Evolutionary conservation across 2,888 invertebrate species (phyloP), one percentile per base, ranked within the genome.

Genomic region (Polyommatus iphigenia): DNA sequence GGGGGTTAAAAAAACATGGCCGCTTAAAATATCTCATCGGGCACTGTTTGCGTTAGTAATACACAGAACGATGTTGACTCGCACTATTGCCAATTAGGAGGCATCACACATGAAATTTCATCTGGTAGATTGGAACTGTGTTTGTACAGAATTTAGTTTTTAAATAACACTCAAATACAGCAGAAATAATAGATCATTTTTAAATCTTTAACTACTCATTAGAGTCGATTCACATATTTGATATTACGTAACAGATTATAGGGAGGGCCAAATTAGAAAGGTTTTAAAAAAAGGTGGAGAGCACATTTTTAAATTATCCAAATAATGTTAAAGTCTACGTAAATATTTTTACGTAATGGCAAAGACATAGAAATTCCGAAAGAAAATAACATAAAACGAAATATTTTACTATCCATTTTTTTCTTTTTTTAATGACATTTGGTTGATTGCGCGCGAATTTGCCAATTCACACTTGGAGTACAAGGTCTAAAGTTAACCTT

Each of bases 41-140:
- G 15, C 15, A 75, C 73, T 50, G 75, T 75, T 73, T 73, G 73
- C 54, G 20, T 54, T 8, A 18, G 50, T 24, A 54, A 75, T 75
- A 73, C 54, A 54, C 46, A 13, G 50, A 73, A 41, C 73, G 73
- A 75, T 75, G 75, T 75, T 75, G 46, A 50, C 13, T 54, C 29
- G 50, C 75, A 75, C 75, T 54, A 75, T 75, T 75, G 75, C 75
- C 75, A 75, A 75, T 75, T 75, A 75, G 75, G 18, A 29, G 18
- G 54, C 75, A 75, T 75, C 75, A 75, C 75, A 50, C 50, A 29
- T 54, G 29, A 75, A 75, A 75, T 75, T 75, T 54, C 75, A 75
- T 75, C 54, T 20, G 24, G 50, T 54, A 24, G 50, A 75, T 75
- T 54, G 54, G 29, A 13, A 29, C 18, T 75, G 15, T 75, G 54